These are phyloP conservation scores for Potamilus streckersoni DNA, from an alignment of 1,140 invertebrate species.

Conservation along the genomic window DNA sequence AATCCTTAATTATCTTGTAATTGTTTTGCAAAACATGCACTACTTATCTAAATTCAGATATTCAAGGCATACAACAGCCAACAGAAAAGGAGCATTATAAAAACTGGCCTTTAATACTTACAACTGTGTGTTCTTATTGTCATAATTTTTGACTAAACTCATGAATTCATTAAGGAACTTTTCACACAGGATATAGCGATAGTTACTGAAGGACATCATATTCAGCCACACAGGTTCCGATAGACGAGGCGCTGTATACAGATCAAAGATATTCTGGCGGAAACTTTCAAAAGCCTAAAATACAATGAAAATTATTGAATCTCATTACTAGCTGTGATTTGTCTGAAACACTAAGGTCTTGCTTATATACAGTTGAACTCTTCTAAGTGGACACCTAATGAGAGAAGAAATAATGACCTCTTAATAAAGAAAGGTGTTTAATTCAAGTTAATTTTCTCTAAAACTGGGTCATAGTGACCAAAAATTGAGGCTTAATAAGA, in stretches of 20 bases:
- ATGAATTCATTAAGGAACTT: conserved; percentile 67
- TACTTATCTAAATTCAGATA: neutral
- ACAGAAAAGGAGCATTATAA: neutral
- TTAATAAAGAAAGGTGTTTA: too few relatives aligned
- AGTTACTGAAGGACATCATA: conserved; percentile 69
- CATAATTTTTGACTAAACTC: conserved; percentile 69
- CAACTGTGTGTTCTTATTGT: conserved; percentile 86
- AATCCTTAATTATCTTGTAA: too few relatives aligned
- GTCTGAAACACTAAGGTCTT: conserved; percentile 1
- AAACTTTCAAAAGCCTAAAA: conserved; percentile 65
- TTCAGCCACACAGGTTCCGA: conserved; percentile 77
- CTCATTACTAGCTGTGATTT: neutral
- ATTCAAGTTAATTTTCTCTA: too few relatives aligned
- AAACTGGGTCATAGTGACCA: too few relatives aligned
- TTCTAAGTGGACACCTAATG: too few relatives aligned
- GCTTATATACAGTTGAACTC: neutral
- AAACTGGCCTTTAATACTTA: conserved; percentile 71
- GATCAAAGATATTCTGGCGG: conserved; percentile 73
- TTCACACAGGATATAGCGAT: conserved; percentile 61
- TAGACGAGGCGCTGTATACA: conserved; percentile 77
- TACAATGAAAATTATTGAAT: neutral
- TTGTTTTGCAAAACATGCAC: neutral
- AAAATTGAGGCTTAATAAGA: too few relatives aligned
- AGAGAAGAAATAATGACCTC: too few relatives aligned
- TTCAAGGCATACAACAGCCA: too few relatives aligned